phyloP scores from a whole-genome alignment of 1,140 invertebrate species.

The Penaeus chinensis region DNA sequence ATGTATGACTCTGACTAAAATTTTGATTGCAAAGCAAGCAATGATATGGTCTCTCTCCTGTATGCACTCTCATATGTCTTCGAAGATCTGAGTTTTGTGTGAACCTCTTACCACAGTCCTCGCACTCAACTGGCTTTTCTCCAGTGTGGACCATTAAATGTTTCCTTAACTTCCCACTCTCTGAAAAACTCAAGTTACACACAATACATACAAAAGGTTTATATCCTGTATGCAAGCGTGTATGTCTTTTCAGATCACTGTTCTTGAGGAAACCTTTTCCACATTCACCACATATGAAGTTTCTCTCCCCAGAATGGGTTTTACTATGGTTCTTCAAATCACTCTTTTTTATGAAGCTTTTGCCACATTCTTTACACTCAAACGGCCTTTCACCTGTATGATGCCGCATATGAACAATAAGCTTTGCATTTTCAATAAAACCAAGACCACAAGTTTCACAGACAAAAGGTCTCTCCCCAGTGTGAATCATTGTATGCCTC shows the following conservation, averaged over 20 bases:
- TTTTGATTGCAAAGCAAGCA: conserved; percentile 34
- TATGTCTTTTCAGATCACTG: conserved; percentile 44
- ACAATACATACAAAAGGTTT: conserved; percentile 37
- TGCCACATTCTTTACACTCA: conserved; percentile 39
- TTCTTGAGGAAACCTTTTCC: conserved; percentile 48
- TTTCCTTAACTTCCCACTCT: conserved; percentile 46
- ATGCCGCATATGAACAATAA: conserved; percentile 40
- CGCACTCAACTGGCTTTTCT: conserved; percentile 38
- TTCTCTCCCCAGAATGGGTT: conserved; percentile 44
- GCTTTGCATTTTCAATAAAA: conserved; percentile 42
- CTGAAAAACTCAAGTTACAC: conserved; percentile 31
- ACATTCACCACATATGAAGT: conserved; percentile 45
- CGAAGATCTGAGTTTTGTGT: conserved; percentile 48
- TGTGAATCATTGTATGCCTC: conserved; percentile 47
- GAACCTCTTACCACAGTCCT: conserved; percentile 39
- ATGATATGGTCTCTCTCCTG: conserved; percentile 42
- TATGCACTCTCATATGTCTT: conserved; percentile 40
- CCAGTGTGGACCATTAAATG: conserved; percentile 48
- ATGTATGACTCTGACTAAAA: conserved; percentile 35
- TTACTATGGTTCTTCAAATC: conserved; percentile 43
- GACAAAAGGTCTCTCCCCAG: conserved; percentile 43
- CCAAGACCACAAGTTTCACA: conserved; percentile 41
- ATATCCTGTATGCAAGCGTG: conserved; percentile 36
- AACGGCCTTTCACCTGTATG: conserved; percentile 50
- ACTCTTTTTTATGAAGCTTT: conserved; percentile 51